Evolutionary conservation across 2,888 invertebrate genomes (phyloP).

Genomic region (Sarcophaga subvicina): DNA sequence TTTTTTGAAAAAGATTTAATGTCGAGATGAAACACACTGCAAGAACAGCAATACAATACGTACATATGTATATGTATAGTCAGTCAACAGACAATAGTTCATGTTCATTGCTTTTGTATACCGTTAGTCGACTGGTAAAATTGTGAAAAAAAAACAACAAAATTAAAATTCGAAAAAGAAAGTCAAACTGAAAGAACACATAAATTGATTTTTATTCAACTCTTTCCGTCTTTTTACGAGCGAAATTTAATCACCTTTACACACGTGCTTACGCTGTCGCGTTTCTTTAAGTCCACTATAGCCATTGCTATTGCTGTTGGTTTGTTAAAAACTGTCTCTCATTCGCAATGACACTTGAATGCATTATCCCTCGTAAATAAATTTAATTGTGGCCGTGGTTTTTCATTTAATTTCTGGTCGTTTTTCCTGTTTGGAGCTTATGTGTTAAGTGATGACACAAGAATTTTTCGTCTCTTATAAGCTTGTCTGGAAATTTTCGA

Average conservation of each 20-base stretch:
- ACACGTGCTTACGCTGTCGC: background rate
- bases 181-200: background rate
- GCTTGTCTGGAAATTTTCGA: too few relatives aligned
- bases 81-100: conserved; percentile 6
- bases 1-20: conserved; percentile 13
- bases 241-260: conserved; percentile 4
- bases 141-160: background rate
- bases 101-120: background rate
- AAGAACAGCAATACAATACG: background rate
- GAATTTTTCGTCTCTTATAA: too few relatives aligned
- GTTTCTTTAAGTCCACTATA: background rate
- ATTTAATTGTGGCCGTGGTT: background rate
- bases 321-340: background rate
- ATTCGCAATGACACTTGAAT: background rate
- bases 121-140: background rate
- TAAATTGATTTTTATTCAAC: conserved; percentile 27
- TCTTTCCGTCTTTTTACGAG: background rate
- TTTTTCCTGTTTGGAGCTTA: too few relatives aligned
- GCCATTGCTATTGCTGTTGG: conserved; percentile 2
- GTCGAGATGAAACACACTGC: background rate
- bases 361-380: background rate
- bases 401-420: background rate
- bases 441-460: too few relatives aligned
- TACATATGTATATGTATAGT: background rate
- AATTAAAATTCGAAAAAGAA: background rate